These are phyloP conservation scores for Apostichopus parvimensis DNA, from an alignment of 35 echinoderm and acorn worm species.

Conservation along the genomic window DNA sequence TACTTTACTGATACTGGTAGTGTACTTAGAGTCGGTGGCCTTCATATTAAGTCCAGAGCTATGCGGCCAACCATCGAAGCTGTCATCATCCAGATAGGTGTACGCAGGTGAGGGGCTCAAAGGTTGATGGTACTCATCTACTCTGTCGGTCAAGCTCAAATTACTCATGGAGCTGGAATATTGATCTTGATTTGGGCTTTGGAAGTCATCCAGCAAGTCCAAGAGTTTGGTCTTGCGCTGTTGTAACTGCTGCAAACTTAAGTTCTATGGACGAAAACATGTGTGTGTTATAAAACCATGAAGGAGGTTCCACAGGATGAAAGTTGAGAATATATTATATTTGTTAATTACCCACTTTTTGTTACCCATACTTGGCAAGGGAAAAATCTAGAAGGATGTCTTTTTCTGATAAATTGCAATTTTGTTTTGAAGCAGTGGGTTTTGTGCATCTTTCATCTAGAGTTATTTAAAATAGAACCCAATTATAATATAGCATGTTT, in stretches of 20 bases:
- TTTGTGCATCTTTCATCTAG: no score
- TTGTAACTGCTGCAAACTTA: slow-evolving; percentile 49
- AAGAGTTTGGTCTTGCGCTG: neutral
- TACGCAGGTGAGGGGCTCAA: neutral
- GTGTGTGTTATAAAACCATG: neutral
- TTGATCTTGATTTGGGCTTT: neutral
- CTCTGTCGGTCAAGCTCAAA: neutral
- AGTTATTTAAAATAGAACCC: no score
- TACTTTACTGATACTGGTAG: slow-evolving; percentile 78
- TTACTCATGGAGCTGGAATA: neutral
- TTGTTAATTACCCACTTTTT: no score
- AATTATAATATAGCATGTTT: no score
- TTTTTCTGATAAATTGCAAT: no score
- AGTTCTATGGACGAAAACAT: neutral
- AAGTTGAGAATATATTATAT: no score
- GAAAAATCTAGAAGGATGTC: no score
- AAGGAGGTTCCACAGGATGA: no score
- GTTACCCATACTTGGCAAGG: no score
- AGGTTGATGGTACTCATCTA: neutral
- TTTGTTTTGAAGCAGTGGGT: no score
- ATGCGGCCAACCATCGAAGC: neutral
- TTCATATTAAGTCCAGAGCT: slow-evolving; percentile 33
- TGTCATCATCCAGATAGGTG: neutral
- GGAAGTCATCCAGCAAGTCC: slow-evolving; percentile 22
- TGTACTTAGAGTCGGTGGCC: slow-evolving; percentile 71